phyloP scores from a whole-genome alignment of 2,797 vertebrate species.

The Ptychobarbus kaznakovi region DNA sequence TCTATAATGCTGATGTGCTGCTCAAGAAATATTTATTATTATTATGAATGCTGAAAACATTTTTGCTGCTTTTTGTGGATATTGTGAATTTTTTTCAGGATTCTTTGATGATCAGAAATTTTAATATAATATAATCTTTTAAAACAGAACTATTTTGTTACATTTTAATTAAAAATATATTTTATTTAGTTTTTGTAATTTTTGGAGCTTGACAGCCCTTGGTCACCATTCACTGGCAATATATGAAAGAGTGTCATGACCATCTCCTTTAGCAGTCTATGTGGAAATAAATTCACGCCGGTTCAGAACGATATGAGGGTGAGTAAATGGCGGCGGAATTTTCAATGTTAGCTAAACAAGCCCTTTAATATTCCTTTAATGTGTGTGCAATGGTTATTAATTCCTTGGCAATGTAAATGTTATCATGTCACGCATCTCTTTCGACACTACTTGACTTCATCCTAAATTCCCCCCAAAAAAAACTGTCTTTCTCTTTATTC shows the following conservation, averaged over 20 bases:
- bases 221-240: not conserved
- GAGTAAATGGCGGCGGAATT: not conserved
- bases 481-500: too few species aligned
- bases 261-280: not conserved
- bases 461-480: too few species aligned
- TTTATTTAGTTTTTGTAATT: too few species aligned
- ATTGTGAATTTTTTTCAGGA: too few species aligned
- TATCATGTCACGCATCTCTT: too few species aligned
- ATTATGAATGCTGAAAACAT: not conserved
- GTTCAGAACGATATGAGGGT: not conserved
- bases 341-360: not conserved
- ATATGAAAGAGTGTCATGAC: not conserved
- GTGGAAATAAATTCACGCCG: not conserved
- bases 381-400: not conserved
- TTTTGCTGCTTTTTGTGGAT: too few species aligned
- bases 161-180: not conserved
- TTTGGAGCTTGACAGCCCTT: not conserved
- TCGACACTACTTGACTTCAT: too few species aligned
- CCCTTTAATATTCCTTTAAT: not conserved
- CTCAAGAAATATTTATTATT: not conserved
- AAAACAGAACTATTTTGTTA: not conserved
- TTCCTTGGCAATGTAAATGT: not conserved
- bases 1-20: not conserved
- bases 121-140: not conserved
- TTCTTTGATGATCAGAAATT: too few species aligned